These are phyloP conservation scores for Chelonus insularis DNA, from an alignment of 1,140 invertebrate genomes.

Conservation along the genomic window DNA sequence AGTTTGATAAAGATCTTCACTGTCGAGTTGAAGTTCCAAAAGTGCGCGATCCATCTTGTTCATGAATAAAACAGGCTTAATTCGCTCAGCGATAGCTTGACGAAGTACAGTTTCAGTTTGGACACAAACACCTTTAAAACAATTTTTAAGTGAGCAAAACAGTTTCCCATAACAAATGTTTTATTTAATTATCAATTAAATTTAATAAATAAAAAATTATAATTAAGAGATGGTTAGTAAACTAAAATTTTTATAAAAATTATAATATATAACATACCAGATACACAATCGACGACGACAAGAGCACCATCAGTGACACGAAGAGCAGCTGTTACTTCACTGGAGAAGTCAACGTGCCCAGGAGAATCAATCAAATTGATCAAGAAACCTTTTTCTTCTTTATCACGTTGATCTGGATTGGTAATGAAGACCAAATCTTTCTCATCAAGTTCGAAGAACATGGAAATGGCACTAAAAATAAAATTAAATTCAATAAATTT, in stretches of 20 bases:
- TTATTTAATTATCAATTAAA: too few species aligned
- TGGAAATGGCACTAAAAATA: constrained; percentile 87
- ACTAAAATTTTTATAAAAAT: too few species aligned
- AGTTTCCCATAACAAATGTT: too few species aligned
- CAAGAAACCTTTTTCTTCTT: constrained; percentile 92
- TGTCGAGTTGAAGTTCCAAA: constrained; percentile 90
- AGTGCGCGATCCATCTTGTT: constrained; percentile 99
- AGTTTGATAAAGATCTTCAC: constrained; percentile 98
- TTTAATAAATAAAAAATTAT: too few species aligned
- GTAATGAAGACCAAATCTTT: constrained; percentile 92
- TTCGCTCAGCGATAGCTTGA: constrained; percentile 98
- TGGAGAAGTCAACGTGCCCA: constrained; percentile 99
- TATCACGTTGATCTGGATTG: constrained; percentile 84
- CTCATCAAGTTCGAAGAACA: constrained; percentile 95
- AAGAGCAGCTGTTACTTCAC: constrained; percentile 97
- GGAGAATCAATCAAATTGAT: constrained; percentile 99
- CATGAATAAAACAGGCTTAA: constrained; percentile 99
- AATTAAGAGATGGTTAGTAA: too few species aligned
- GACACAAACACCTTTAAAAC: constrained; percentile 90
- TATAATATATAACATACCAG: constrained; percentile 67
- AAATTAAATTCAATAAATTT: constrained; percentile 4
- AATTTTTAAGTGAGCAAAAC: too few species aligned
- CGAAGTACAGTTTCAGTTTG: constrained; percentile 98
- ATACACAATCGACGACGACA: constrained; percentile 99
- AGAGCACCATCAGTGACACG: constrained; percentile 99